Percentiles rank a stretch among this genome's conserved stretches.
Evolutionary conservation across 1,140 invertebrate genomes (phyloP).

Genomic region (Pseudomyrmex dendroicus): DNA sequence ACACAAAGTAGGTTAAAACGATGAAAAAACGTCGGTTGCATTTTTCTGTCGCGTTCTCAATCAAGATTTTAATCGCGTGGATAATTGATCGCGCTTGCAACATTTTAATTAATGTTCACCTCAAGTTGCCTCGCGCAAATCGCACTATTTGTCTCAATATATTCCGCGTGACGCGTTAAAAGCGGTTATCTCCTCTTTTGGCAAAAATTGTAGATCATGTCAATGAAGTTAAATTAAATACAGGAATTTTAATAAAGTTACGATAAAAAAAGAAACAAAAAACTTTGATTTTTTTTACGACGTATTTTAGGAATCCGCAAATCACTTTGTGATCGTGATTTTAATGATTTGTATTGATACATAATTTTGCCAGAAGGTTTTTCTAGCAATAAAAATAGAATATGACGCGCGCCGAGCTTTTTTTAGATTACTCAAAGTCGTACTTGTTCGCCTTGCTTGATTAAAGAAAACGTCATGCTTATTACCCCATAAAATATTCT

Average conservation of each 20-base stretch:
- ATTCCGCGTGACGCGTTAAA: constrained; percentile 1
- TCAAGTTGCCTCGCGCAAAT: constrained; percentile 16
- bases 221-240: background rate
- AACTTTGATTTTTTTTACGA: background rate
- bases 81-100: constrained; percentile 46
- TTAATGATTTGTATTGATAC: constrained; percentile 17
- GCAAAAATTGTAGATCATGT: background rate
- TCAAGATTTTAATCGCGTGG: constrained; percentile 40
- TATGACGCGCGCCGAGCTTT: constrained; percentile 26
- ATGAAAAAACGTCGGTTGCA: background rate
- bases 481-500: background rate
- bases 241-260: no score
- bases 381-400: constrained; percentile 42
- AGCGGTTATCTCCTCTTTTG: background rate
- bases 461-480: background rate
- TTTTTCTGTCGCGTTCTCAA: background rate
- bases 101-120: constrained; percentile 48
- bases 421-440: constrained; percentile 26
- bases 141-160: constrained; percentile 32
- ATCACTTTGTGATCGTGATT: constrained; percentile 16
- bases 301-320: constrained; percentile 16
- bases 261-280: no score
- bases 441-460: background rate
- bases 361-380: background rate
- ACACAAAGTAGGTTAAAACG: background rate